Evolutionary conservation across 2,888 invertebrate genomes (phyloP), one percentile per base, ranked within the genome.

Genomic region (Steromphala cineraria): DNA sequence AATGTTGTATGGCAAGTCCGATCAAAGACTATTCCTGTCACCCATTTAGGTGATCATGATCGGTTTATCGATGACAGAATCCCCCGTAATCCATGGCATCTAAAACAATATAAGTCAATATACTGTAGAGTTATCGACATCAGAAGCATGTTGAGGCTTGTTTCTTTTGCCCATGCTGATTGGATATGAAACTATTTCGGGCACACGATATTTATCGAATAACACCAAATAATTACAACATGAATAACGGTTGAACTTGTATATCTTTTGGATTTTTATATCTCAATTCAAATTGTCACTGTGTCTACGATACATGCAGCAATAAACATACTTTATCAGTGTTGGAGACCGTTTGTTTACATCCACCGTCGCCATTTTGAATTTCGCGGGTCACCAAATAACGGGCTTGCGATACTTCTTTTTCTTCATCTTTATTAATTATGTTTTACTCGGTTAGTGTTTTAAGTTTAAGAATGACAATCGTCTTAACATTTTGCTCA

Each of bases 291-390:
- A 24, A 10, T 28, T 24, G 13, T n/a, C 3, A 67, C 5, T 67
- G 2, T 67, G 2, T 67, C 17, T 21, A n/a, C 36, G 28, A 36
- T 67, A 1, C 36, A 67, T 67, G n/a, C 67, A 67, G 28, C 15
- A 3, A 36, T 67, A 24, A 21, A 67, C 67, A 67, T 67, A 24
- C 21, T 13, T 46, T 46, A 10, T 10, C 46, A 46, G 46, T 46
- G 46, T 46, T 46, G 10, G 46, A 36, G 19, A 24, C 15, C 7
- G 75, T 46, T 75, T 76, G 53, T 76, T 52, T 55, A 53, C 53
- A 31, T 31, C 55, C 17, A 5, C 8, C n/a, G 55, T 55, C 24
- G 76, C 76, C 76, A 76, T 76, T 76, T 76, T 76, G 76, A 76
- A 76, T 28, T 55, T 24, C 53, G 31, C 76, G 76, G 55, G 55